These are phyloP conservation scores for Limosa lapponica DNA, from an alignment of 2,797 vertebrate species.

Conservation along the genomic window DNA sequence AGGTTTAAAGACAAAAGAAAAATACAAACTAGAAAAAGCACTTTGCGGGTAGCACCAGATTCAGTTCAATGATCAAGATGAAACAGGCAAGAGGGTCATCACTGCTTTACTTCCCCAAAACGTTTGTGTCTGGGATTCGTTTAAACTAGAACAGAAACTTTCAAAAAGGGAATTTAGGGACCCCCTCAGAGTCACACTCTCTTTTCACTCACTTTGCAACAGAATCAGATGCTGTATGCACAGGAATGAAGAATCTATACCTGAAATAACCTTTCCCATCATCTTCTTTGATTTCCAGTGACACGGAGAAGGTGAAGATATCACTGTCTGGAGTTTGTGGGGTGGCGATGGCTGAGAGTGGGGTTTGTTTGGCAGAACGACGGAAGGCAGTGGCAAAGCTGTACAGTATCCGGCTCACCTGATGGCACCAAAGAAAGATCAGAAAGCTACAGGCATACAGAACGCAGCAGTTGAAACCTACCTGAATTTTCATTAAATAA, in stretches of 20 bases:
- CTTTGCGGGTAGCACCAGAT: background rate
- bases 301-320: slow-evolving; percentile 96
- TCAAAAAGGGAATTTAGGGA: background rate
- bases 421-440: background rate
- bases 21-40: background rate
- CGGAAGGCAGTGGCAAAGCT: slow-evolving; percentile 98
- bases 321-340: slow-evolving; percentile 95
- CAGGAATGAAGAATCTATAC: slow-evolving; percentile 69
- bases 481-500: background rate
- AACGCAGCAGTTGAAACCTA: background rate
- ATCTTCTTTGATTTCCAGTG: slow-evolving; percentile 97
- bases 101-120: background rate
- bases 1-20: background rate
- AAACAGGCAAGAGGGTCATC: background rate
- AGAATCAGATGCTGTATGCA: accelerated
- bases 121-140: background rate
- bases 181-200: background rate
- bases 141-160: background rate
- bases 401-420: slow-evolving; percentile 98
- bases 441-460: background rate
- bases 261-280: slow-evolving; percentile 98
- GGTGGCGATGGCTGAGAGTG: slow-evolving; percentile 82
- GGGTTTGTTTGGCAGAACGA: slow-evolving; percentile 90
- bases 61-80: background rate
- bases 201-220: background rate